Base-by-base conservation (phyloP, 2,797 vertebrate genomes). In the Neopelma chrysocephalum region DNA sequence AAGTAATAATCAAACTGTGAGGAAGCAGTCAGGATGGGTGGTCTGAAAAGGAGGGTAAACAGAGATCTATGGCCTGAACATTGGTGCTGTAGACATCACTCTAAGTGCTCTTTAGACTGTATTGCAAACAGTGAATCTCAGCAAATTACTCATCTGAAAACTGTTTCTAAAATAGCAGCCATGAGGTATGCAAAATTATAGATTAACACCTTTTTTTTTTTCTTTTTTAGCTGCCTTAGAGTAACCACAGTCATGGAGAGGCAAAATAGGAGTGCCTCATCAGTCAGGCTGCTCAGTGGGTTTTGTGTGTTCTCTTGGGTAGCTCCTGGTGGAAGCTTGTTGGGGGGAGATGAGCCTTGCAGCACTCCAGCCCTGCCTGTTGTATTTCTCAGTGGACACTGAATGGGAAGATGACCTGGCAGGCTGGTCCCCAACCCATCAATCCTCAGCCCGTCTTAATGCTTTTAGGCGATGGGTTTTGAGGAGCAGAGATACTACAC, bases 21-120 rank as follows among this genome's bases (percentile, higher is more conserved):
- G 75, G 81, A 89, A 79, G 69, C 29, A 36, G 65, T 45, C 92
- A 73, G 77, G 50, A 82, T 93, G 95, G 93, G 95, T 97, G 96
- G 95, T 93, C 96, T 86, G 78, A 73, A 58, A 87, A 87, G 68
- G 47, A 47, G 82, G 17, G 76, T 95, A 86, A 95, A 82, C 70
- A 84, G 75, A 92, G 75, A 77, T 53, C 84, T 68, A 38, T 2
- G 11, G 73, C 72, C 78, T 82, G 79, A 89, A 58, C 4, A 3
- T 34, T 71, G 69, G 18, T 81, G 29, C 58, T 58, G 36, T 51
- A 83, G 65, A 78, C 45, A 72, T 73, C 25, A 32, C 29, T 70
- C 15, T 40, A 94, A 90, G 36, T n/a, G 47, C 47, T 53, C 78
- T 45, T 88, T 54, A 58, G 64, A 48, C n/a, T 69, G 72, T 50